Percentiles rank a stretch among this genome's conserved stretches.
These are phyloP conservation scores for Aepyceros melampus DNA, from an alignment of 2,113 vertebrate genomes.

Conservation along the genomic window DNA sequence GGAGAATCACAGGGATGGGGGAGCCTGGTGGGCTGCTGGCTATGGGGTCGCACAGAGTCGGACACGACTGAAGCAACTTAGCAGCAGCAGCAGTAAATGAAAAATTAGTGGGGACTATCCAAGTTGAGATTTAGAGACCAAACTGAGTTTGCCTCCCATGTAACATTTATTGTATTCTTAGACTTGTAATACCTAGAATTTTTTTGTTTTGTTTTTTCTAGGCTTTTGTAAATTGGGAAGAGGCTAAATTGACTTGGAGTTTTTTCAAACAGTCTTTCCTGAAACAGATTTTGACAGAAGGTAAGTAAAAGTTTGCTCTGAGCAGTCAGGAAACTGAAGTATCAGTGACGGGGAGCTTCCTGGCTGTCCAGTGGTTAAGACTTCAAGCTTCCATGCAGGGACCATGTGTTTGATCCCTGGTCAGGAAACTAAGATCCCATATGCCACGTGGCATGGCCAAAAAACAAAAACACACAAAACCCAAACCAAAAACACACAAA, in stretches of 20 bases:
- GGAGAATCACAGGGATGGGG: too few relatives aligned
- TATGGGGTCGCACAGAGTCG: too few relatives aligned
- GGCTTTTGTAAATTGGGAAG: conserved; percentile 89
- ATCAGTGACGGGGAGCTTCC: not conserved
- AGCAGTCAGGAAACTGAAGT: not conserved
- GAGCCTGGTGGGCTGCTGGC: too few relatives aligned
- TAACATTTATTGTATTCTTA: not conserved
- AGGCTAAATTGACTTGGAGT: conserved; percentile 93
- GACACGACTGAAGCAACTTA: too few relatives aligned
- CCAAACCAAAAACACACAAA: not conserved
- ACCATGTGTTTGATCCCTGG: not conserved
- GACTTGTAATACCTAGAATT: not conserved
- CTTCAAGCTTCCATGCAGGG: not conserved
- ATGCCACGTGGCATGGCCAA: not conserved
- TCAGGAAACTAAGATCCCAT: not conserved
- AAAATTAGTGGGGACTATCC: not conserved
- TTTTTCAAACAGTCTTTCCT: conserved; percentile 99
- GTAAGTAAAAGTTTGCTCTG: conserved; percentile 69
- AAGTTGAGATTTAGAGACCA: not conserved
- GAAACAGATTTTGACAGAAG: conserved; percentile 98
- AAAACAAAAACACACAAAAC: not conserved
- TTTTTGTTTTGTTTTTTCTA: conserved; percentile 69
- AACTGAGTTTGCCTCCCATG: not conserved
- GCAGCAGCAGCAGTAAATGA: not conserved
- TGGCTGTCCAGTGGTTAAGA: not conserved